Base-by-base conservation (phyloP, 2,113 vertebrate species). In the Baryphthengus martii region DNA sequence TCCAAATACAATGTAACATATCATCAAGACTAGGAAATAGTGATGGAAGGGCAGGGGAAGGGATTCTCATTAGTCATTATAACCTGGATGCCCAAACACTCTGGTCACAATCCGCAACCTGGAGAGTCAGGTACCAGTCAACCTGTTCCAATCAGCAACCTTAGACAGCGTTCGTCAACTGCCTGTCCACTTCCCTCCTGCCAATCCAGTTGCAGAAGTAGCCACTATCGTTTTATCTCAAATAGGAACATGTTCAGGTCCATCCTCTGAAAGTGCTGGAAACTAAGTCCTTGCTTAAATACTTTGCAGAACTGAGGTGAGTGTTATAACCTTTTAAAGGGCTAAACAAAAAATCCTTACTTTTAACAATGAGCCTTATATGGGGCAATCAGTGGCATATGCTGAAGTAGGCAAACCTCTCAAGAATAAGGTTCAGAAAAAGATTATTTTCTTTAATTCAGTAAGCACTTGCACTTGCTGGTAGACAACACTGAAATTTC, bases 331-430 rank as follows among this genome's bases (percentile, higher is more conserved):
- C 53, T 63, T 88, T 85, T 81, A 73, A 80, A 81, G 61, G 37
- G 49, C 62, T 72, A 63, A 95, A 73, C 16, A 88, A 91, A 88
- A 91, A 91, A 63, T 44, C 71, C 50, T 76, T 79, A 52, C 20
- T 68, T 63, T 83, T 63, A 77, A 63, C 53, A 80, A 44, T 49
- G 45, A 73, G 35, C 58, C 80, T 62, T 90, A 58, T 13, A 25
- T 10, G 24, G 42, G 21, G 47, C 26, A 55, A 47, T 67, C 29
- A 20, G 42, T 53, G 42, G 39, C 55, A 67, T 23, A 44, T 35
- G 63, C 59, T 85, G 75, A 90, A 25, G 55, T 4, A 80, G n/a
- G 25, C 56, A 89, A 95, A 70, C n/a, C 52, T 82, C n/a, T 61
- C 40, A 58, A 76, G 26, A 91, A 55, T 6, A 65, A 82, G 67